These are phyloP conservation scores for Vidua macroura DNA, from an alignment of 2,113 vertebrate genomes.

Conservation along the genomic window DNA sequence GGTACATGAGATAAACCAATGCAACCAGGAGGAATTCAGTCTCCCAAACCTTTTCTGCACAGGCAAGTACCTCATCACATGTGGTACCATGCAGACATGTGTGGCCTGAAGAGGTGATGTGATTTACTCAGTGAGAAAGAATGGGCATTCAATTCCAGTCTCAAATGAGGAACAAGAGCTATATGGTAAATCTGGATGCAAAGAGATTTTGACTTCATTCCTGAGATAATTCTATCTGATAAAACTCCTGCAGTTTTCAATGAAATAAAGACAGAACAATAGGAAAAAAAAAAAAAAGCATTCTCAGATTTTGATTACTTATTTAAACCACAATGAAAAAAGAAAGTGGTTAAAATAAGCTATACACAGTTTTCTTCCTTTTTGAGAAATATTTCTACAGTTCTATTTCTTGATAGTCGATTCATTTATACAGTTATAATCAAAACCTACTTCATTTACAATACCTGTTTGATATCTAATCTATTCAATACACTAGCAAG, in stretches of 20 bases:
- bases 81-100: background rate
- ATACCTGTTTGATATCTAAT: slow-evolving; percentile 42
- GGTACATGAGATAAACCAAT: background rate
- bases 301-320: background rate
- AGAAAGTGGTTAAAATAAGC: background rate
- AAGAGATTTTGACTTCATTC: background rate
- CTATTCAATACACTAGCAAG: slow-evolving; percentile 22
- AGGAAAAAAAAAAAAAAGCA: background rate
- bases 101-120: background rate
- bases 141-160: background rate
- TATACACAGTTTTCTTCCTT: background rate
- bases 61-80: background rate
- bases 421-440: slow-evolving; percentile 31
- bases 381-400: slow-evolving; percentile 5
- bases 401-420: background rate
- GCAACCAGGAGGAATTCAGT: background rate
- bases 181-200: background rate
- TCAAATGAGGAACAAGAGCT: background rate
- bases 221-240: background rate
- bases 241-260: background rate
- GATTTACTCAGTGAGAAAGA: background rate
- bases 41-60: background rate
- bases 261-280: background rate
- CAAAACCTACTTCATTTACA: slow-evolving; percentile 39
- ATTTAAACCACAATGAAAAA: background rate